A percentile compares a stretch with the other conserved stretches of the same genome.
Conservation (phyloP, 2,888 invertebrate species). For the Lochmaea crataegi region DNA sequence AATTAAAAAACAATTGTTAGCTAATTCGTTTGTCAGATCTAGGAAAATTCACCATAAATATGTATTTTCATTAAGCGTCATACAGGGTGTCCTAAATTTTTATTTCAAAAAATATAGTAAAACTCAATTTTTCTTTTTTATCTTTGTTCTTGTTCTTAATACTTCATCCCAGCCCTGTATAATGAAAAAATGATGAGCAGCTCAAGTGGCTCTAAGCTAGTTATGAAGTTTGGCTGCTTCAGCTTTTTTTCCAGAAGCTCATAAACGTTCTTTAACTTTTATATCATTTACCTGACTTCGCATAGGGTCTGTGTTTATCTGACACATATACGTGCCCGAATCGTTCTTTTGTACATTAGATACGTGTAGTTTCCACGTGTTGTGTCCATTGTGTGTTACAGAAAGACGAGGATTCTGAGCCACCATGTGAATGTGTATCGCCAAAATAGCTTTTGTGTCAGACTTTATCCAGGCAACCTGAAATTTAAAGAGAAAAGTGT, state of each 20-base stretch:
- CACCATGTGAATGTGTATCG: constrained; percentile 90
- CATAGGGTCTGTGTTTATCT: constrained; percentile 93
- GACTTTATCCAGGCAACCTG: constrained; percentile 95
- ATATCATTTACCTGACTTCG: constrained; percentile 77
- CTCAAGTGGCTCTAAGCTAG: background rate
- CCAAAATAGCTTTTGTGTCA: constrained; percentile 88
- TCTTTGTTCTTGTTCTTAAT: too few species aligned
- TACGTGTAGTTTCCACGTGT: constrained; percentile 93
- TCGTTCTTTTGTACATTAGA: constrained; percentile 91
- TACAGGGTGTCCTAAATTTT: too few species aligned
- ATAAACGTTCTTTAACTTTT: constrained; percentile 11
- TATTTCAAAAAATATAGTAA: too few species aligned
- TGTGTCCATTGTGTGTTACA: constrained; percentile 92
- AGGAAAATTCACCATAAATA: too few species aligned
- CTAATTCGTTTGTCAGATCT: too few species aligned
- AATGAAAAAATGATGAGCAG: background rate
- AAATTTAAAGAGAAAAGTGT: constrained; percentile 52
- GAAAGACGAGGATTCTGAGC: constrained; percentile 87
- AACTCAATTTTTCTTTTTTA: too few species aligned
- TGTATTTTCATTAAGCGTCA: too few species aligned
- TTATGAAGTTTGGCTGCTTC: background rate
- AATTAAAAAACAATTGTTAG: too few species aligned
- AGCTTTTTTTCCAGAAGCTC: constrained; percentile 4
- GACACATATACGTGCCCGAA: constrained; percentile 95
- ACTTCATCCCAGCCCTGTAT: too few species aligned